Conservation (phyloP, 2,888 invertebrate species). For the Anorthoa munda region DNA sequence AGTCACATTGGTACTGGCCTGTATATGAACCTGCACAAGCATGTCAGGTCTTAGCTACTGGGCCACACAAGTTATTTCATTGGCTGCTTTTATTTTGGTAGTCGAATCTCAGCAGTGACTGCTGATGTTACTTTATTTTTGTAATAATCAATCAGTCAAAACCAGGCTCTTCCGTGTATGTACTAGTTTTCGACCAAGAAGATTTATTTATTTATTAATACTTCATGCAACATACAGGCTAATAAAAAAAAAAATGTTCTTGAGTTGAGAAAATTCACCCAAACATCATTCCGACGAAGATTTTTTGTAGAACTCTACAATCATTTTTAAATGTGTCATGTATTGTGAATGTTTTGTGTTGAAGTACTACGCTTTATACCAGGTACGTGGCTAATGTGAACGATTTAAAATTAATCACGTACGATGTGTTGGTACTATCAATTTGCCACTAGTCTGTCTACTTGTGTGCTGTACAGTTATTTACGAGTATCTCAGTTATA, state of each 20-base stretch:
- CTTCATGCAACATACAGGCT: too few species aligned
- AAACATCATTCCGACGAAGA: not conserved
- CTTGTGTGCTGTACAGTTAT: not conserved
- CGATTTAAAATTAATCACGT: slow-evolving; percentile 50
- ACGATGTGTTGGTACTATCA: slow-evolving; percentile 18
- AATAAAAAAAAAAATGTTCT: not conserved
- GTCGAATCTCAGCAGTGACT: too few species aligned
- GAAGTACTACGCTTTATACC: slow-evolving; percentile 4
- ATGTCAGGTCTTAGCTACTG: too few species aligned
- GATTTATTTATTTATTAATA: too few species aligned
- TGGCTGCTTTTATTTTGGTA: too few species aligned
- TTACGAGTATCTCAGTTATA: not conserved
- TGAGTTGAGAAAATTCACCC: not conserved
- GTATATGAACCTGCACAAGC: too few species aligned
- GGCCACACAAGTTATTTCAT: too few species aligned
- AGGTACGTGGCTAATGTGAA: slow-evolving; percentile 22
- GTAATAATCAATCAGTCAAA: too few species aligned
- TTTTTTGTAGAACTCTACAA: not conserved
- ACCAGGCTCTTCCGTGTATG: too few species aligned
- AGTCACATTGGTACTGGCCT: too few species aligned
- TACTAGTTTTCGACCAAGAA: not conserved
- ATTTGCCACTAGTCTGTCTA: not conserved
- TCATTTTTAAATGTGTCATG: not conserved
- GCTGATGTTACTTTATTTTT: too few species aligned
- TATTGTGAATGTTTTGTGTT: slow-evolving; percentile 5